Percentiles rank a stretch among this genome's conserved stretches.
Evolutionary conservation across 2,797 vertebrate genomes (phyloP).

Genomic region (Coranthus polyacanthus): DNA sequence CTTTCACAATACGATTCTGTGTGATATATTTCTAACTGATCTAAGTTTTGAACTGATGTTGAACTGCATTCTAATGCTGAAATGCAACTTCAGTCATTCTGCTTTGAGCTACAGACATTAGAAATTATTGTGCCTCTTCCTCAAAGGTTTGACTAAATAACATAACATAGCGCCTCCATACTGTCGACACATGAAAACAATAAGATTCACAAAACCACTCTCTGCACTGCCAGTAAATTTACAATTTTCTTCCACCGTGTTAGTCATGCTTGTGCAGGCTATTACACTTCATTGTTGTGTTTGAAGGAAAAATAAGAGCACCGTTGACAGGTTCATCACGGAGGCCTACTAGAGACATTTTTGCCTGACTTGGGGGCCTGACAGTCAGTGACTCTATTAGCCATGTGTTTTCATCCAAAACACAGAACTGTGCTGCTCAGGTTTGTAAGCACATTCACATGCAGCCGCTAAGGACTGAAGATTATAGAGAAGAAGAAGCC

Average conservation of each 20-base stretch:
- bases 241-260: slow-evolving; percentile 47
- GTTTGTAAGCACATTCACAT: slow-evolving; percentile 60
- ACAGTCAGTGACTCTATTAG: slow-evolving; percentile 74
- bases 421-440: slow-evolving; percentile 41
- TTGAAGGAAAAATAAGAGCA: slow-evolving; percentile 63
- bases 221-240: slow-evolving; percentile 13
- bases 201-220: neutral
- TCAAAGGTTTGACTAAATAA: neutral
- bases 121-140: neutral
- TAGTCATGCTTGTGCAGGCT: slow-evolving; percentile 44
- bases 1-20: too few relatives aligned
- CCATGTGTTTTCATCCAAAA: slow-evolving; percentile 72
- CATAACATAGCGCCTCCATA: neutral
- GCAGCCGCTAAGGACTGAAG: slow-evolving; percentile 69
- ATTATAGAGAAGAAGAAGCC: slow-evolving; percentile 77
- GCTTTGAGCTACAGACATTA: neutral
- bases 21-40: too few relatives aligned
- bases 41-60: neutral
- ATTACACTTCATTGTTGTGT: slow-evolving; percentile 55
- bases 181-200: slow-evolving; percentile 7
- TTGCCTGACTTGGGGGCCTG: slow-evolving; percentile 57
- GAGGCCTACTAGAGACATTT: slow-evolving; percentile 53
- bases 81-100: neutral
- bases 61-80: neutral
- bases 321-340: slow-evolving; percentile 77